Percentiles rank a stretch among this genome's conserved stretches.
phyloP scores from a whole-genome alignment of 2,888 invertebrate species.

The Xestia xanthographa region DNA sequence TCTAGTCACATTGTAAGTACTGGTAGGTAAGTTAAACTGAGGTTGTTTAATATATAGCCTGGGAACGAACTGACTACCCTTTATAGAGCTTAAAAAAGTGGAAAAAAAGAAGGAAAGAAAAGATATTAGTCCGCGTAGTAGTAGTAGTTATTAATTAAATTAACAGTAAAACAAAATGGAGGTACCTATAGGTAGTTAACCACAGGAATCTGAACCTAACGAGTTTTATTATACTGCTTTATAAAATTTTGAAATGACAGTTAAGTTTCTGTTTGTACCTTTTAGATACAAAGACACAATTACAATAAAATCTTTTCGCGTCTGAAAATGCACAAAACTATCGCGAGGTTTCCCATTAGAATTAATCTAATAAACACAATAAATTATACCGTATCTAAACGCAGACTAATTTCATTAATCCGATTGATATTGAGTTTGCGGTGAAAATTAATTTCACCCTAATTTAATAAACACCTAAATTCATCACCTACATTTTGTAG shows the following conservation, averaged over 20 bases:
- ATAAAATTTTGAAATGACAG: not conserved
- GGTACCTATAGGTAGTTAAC: too few relatives aligned
- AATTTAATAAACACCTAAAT: constrained; percentile 48
- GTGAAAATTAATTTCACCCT: constrained; percentile 39
- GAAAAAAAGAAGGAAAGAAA: too few relatives aligned
- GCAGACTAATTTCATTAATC: constrained; percentile 37
- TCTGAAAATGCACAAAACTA: not conserved
- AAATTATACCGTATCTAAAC: not conserved
- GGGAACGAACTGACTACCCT: not conserved
- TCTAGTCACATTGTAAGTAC: not conserved
- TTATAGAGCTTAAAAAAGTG: not conserved
- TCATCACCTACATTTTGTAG: constrained; percentile 36
- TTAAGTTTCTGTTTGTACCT: not conserved
- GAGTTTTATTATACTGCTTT: not conserved
- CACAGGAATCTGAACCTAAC: not conserved
- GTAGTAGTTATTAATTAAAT: too few relatives aligned
- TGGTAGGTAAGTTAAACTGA: not conserved
- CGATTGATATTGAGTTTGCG: constrained; percentile 22
- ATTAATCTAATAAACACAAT: not conserved
- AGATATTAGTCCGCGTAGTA: too few relatives aligned
- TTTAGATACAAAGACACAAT: not conserved
- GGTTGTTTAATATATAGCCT: not conserved
- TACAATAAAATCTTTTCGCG: not conserved
- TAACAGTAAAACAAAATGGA: too few relatives aligned
- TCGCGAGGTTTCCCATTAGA: not conserved